Evolutionary conservation across 2,888 invertebrate genomes (phyloP), one percentile per base, ranked within the genome.

Genomic region (Apamea epomidion): DNA sequence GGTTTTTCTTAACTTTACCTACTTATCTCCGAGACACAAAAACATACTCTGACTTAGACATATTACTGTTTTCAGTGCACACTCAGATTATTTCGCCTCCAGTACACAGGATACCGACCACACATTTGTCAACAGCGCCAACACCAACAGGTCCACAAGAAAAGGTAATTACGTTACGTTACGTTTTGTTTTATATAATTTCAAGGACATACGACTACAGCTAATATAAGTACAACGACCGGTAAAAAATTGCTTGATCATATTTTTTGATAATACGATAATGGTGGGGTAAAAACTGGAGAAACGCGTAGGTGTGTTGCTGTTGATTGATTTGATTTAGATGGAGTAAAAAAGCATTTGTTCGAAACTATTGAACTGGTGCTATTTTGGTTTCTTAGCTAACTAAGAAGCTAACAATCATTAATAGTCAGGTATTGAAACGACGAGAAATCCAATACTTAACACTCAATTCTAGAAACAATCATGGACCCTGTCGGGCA

Each of bases 41-140:
- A 83, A 48, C 10, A 68, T 51, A 8, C 2, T 45, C 14, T 73
- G 21, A 72, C 37, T 37, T 14, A 16, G 1, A 16, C 6, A 45
- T 29, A 32, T 65, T 60, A 71, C 16, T 54, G 80, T 81, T 92
- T 94, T 25, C 93, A 97, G 97, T 60, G 90, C 91, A 83, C 94
- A 95, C 51, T 96, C 97, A 0, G 96, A 97, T 78, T 97, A 97
- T 87, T 95, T 94, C 78, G 94, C 94, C 5, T 93, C 94, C 1
- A 94, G 93, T 78, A 96, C 97, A 4, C 96, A 96, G 88, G 94
- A 95, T 25, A 97, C 97, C 0, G 96, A 96, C 62, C 92, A 96
- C 84, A 96, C 97, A 14, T 94, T 95, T 84, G 83, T 97, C 45
- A 96, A 95, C 77, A 94, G 95, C 3, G 94, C 91, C n/a, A 95